These are phyloP conservation scores for Myrmecobius fasciatus DNA, from an alignment of 2,113 vertebrate genomes.

Conservation along the genomic window DNA sequence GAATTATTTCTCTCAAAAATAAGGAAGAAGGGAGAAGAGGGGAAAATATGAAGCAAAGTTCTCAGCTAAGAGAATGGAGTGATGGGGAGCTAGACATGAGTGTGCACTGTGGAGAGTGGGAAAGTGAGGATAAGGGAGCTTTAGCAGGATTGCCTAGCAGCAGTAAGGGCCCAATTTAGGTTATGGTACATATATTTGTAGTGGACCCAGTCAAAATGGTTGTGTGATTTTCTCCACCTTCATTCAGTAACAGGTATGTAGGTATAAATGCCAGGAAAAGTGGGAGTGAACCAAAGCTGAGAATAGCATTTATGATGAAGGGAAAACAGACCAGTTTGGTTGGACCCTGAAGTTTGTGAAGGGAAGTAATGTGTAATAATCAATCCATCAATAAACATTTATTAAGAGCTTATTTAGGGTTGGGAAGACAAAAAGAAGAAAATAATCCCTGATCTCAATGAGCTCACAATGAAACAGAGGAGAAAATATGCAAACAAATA, in stretches of 20 bases:
- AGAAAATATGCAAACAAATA: not conserved
- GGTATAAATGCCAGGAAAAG: not conserved
- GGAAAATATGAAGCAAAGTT: not conserved
- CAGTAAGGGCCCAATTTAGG: not conserved
- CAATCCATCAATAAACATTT: not conserved
- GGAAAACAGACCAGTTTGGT: not conserved
- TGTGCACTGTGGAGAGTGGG: not conserved
- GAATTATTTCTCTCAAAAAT: too few species aligned
- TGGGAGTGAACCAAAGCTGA: not conserved
- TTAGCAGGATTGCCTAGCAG: not conserved
- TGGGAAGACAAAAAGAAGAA: not conserved
- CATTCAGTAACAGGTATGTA: not conserved
- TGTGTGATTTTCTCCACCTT: not conserved
- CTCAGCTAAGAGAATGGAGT: not conserved
- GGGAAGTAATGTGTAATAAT: not conserved
- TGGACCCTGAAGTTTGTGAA: not conserved
- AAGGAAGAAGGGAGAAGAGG: too few species aligned
- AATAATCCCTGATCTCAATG: not conserved
- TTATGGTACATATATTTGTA: not conserved
- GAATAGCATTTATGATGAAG: not conserved
- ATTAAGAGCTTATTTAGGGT: not conserved
- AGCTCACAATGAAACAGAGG: not conserved
- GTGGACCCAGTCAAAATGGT: not conserved
- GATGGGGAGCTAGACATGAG: not conserved
- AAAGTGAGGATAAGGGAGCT: not conserved